Evolutionary conservation across 2,888 invertebrate species (phyloP).

Genomic region (Zelleria hepariella): DNA sequence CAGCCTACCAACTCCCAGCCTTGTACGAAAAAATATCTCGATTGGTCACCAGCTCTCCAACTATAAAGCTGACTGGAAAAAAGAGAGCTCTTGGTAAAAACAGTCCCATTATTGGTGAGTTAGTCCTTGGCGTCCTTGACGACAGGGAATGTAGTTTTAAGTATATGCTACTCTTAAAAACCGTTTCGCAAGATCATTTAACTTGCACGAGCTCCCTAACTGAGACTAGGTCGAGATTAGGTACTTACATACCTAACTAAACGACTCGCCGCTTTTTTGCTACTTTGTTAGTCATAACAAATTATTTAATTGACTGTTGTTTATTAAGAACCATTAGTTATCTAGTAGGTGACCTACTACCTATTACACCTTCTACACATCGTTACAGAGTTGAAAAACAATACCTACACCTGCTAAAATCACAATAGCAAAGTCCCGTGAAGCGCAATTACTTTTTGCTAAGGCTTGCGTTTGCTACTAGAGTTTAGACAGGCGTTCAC

Average conservation of each 20-base stretch:
- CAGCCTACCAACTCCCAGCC: no score
- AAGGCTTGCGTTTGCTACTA: background rate
- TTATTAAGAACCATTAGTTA: background rate
- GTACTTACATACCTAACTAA: no score
- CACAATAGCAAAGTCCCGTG: background rate
- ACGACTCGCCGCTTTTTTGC: background rate
- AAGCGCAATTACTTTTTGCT: background rate
- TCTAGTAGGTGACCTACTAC: background rate
- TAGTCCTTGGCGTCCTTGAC: background rate
- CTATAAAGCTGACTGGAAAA: background rate
- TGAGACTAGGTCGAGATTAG: background rate
- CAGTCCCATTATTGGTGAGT: background rate
- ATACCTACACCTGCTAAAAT: background rate
- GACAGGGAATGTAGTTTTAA: background rate
- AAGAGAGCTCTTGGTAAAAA: background rate
- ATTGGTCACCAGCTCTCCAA: no score
- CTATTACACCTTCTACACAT: no score
- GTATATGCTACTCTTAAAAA: background rate
- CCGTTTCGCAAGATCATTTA: background rate
- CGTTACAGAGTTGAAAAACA: background rate
- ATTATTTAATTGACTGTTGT: background rate
- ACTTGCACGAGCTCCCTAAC: background rate
- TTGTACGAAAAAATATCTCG: no score
- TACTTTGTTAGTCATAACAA: background rate
- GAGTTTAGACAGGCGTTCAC: background rate